These are phyloP conservation scores for Willowsia nigromaculata DNA, from an alignment of 2,888 invertebrate species.

Conservation along the genomic window DNA sequence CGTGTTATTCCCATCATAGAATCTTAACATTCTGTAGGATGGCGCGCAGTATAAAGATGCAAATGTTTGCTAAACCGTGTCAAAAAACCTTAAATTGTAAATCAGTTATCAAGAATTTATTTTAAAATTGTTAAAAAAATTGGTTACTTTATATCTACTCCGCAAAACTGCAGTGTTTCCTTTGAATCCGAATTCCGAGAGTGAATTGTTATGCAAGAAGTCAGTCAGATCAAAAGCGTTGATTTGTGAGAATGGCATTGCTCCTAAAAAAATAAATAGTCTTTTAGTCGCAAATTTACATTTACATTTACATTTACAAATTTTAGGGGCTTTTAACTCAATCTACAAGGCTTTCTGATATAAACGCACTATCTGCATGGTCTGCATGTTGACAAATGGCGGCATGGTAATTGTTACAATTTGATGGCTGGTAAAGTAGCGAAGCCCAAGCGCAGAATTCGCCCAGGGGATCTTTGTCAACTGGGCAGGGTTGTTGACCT, in stretches of 20 bases:
- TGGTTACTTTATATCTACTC: slow-evolving; percentile 6
- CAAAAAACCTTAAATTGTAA: too few species aligned
- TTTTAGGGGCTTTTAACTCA: too few species aligned
- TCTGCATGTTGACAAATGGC: neutral
- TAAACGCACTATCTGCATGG: neutral
- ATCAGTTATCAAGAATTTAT: too few species aligned
- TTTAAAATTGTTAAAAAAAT: too few species aligned
- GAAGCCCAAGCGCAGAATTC: neutral
- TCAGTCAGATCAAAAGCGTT: too few species aligned
- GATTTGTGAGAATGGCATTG: too few species aligned
- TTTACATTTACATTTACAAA: too few species aligned
- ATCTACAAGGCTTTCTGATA: neutral
- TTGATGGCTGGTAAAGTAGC: neutral
- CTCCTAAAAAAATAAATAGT: too few species aligned
- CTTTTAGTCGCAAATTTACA: too few species aligned
- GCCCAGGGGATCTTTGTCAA: neutral
- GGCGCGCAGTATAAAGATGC: neutral
- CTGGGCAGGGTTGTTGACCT: neutral
- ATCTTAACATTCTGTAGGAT: neutral
- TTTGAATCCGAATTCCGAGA: too few species aligned
- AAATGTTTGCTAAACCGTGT: slow-evolving; percentile 7
- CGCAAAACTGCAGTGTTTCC: neutral
- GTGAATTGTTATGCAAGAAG: too few species aligned
- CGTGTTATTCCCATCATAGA: neutral
- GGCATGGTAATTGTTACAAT: neutral